A percentile compares a stretch with the other conserved stretches of the same genome.
phyloP scores from a whole-genome alignment of 2,888 invertebrate genomes.

The Aphodius sticticus region DNA sequence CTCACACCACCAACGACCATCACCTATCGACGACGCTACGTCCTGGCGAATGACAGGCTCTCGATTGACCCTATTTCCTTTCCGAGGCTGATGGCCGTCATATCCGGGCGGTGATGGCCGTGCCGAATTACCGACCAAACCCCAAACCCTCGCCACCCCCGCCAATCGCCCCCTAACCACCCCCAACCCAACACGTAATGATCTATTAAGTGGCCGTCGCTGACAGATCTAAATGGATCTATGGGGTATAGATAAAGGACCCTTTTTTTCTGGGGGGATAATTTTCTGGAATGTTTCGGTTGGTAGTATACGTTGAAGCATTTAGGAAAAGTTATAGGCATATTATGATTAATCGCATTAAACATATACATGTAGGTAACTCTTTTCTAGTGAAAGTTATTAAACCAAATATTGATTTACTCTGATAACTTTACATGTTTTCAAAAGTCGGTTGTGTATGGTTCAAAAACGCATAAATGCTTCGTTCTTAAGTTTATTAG shows the following conservation, averaged over 20 bases:
- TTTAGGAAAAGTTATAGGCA: too few species aligned
- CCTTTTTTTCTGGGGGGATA: background rate
- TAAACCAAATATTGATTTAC: too few species aligned
- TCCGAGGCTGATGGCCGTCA: slow-evolving; percentile 45
- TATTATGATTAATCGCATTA: too few species aligned
- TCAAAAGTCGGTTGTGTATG: too few species aligned
- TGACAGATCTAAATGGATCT: slow-evolving; percentile 4
- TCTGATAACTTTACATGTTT: too few species aligned
- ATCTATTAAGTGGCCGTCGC: background rate
- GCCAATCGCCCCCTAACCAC: background rate
- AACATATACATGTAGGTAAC: too few species aligned
- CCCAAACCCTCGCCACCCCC: background rate
- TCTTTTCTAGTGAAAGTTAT: too few species aligned
- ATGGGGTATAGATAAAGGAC: background rate
- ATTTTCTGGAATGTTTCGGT: background rate
- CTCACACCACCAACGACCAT: background rate
- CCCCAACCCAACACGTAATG: background rate
- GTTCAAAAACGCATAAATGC: too few species aligned
- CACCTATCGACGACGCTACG: background rate
- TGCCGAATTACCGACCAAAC: background rate
- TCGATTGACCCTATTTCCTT: slow-evolving; percentile 48
- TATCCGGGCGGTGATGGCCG: slow-evolving; percentile 44
- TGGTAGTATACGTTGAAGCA: background rate
- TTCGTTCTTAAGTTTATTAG: too few species aligned
- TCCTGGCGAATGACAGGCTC: background rate